These are phyloP conservation scores for Argyresthia goedartella DNA, from an alignment of 2,888 invertebrate genomes.

Conservation along the genomic window DNA sequence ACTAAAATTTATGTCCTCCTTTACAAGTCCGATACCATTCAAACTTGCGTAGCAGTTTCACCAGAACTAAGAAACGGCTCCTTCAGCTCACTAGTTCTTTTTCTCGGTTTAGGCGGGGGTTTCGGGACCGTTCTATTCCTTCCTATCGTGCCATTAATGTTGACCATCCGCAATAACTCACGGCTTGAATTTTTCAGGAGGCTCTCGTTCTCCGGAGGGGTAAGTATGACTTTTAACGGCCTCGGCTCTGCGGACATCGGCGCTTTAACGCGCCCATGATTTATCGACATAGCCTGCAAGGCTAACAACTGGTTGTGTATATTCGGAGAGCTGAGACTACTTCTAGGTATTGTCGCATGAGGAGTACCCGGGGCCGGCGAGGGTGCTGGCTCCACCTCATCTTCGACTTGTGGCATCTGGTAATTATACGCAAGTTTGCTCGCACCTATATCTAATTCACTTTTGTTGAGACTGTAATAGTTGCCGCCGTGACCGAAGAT, in stretches of 20 bases:
- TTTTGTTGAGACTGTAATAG: constrained; percentile 81
- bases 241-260: constrained; percentile 31
- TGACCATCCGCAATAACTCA: constrained; percentile 35
- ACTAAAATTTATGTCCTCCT: background rate
- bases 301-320: constrained; percentile 60
- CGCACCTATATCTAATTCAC: constrained; percentile 71
- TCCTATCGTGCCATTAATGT: constrained; percentile 41
- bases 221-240: constrained; percentile 43
- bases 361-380: constrained; percentile 66
- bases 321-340: constrained; percentile 65
- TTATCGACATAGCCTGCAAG: constrained; percentile 46
- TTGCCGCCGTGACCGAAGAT: constrained; percentile 89
- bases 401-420: constrained; percentile 33
- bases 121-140: constrained; percentile 75
- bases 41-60: constrained; percentile 90
- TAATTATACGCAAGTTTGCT: constrained; percentile 62
- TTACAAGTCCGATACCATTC: constrained; percentile 22
- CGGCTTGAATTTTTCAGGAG: constrained; percentile 30
- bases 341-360: constrained; percentile 54
- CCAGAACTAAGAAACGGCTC: constrained; percentile 85
- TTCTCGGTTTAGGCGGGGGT: constrained; percentile 85
- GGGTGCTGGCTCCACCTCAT: constrained; percentile 58
- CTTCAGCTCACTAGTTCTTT: constrained; percentile 73
- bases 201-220: constrained; percentile 35
- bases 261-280: constrained; percentile 10